phyloP scores from a whole-genome alignment of 2,797 vertebrate species.

The Gephyroberyx darwinii region DNA sequence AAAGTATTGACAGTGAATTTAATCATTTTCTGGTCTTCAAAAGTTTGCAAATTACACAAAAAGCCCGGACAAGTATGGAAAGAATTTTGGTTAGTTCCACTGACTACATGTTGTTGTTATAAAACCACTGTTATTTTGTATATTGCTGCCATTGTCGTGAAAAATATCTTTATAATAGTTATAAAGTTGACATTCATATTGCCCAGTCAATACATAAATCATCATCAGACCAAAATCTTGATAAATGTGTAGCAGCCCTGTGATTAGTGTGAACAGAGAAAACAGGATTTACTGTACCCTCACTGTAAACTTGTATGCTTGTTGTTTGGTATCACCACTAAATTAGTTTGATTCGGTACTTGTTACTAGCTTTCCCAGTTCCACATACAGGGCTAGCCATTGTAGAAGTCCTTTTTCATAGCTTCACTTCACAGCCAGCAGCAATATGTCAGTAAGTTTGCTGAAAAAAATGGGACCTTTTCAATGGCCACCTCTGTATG shows the following conservation, averaged over 20 bases:
- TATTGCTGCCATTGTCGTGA: neutral
- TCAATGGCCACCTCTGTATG: neutral
- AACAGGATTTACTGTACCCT: neutral
- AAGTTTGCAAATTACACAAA: neutral
- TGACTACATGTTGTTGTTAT: too few relatives aligned
- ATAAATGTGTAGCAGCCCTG: too few relatives aligned
- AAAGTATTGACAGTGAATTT: neutral
- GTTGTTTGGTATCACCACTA: neutral
- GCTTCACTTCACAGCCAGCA: neutral
- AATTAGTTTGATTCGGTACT: conserved; percentile 11
- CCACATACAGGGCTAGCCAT: neutral
- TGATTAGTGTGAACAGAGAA: neutral
- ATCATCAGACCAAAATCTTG: too few relatives aligned
- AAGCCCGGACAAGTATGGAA: neutral
- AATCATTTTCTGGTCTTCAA: neutral
- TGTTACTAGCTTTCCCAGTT: neutral
- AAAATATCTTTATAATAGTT: neutral
- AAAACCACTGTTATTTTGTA: neutral
- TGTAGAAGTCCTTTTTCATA: neutral
- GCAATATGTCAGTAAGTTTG: neutral
- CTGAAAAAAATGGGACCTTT: neutral
- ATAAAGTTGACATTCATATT: neutral
- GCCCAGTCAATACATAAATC: neutral
- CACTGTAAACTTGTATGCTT: neutral
- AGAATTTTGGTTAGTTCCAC: neutral